phyloP scores from a whole-genome alignment of 2,797 vertebrate genomes.

The Melanotaenia boesemani region DNA sequence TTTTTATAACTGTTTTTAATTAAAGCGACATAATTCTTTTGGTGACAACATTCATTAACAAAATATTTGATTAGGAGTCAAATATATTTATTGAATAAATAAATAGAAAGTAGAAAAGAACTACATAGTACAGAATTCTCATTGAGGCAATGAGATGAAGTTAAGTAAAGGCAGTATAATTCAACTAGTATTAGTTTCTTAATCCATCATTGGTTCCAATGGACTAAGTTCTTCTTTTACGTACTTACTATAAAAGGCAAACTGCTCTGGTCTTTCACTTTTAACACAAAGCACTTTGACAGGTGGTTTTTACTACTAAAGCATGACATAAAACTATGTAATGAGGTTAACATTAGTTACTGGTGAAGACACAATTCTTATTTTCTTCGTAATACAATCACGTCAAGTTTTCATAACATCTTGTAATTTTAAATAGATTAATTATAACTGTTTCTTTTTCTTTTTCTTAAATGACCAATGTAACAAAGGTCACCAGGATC shows the following conservation, averaged over 20 bases:
- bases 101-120: neutral
- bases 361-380: neutral
- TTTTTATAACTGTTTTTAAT: neutral
- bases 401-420: neutral
- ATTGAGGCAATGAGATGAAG: too few species aligned
- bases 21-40: neutral
- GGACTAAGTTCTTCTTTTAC: neutral
- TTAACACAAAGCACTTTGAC: neutral
- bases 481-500: conserved; percentile 14
- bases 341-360: neutral
- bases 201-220: neutral
- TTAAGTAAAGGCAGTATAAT: neutral
- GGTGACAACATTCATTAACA: neutral
- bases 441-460: neutral
- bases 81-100: neutral
- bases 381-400: neutral
- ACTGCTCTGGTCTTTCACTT: neutral
- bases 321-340: neutral
- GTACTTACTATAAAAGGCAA: neutral
- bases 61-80: neutral
- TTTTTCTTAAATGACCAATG: too few species aligned
- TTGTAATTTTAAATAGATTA: neutral
- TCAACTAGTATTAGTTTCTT: neutral
- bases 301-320: conserved; percentile 8
- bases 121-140: too few species aligned